A percentile compares a stretch with the other conserved stretches of the same genome.
Conservation (phyloP, 2,113 vertebrate species). For the Stigmatopora argus region DNA sequence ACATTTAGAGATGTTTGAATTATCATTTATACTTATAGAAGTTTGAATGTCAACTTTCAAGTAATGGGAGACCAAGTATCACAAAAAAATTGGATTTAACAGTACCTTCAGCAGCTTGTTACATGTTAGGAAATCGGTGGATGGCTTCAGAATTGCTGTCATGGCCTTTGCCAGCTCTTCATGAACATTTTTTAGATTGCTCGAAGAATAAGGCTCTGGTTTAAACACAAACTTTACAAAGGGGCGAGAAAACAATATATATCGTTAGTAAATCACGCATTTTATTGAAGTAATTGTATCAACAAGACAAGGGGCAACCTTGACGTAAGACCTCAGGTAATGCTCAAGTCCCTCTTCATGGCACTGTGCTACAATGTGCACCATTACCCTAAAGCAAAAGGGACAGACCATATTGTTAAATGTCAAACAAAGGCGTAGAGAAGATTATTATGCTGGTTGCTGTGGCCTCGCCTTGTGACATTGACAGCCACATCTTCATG, state of each 20-base stretch:
- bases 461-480: constrained; percentile 78
- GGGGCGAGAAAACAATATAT: not conserved
- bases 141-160: constrained; percentile 93
- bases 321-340: constrained; percentile 91
- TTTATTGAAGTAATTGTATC: not conserved
- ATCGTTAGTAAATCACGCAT: not conserved
- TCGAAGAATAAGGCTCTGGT: constrained; percentile 78
- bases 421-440: not conserved
- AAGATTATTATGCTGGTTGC: not conserved
- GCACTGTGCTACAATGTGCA: constrained; percentile 96
- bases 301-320: constrained; percentile 68
- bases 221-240: constrained; percentile 84
- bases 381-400: constrained; percentile 83
- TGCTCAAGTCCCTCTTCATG: constrained; percentile 94
- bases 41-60: not conserved
- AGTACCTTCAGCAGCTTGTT: constrained; percentile 95
- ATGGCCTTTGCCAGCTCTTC: constrained; percentile 93
- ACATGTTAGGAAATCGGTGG: constrained; percentile 93
- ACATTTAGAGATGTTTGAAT: not conserved
- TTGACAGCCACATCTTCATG: constrained; percentile 94
- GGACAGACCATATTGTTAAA: not conserved
- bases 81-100: constrained; percentile 11
- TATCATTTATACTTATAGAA: not conserved
- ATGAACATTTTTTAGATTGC: constrained; percentile 84
- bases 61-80: no score